phyloP scores from a whole-genome alignment of 1,140 invertebrate species.

The Drosophila navojoa region DNA sequence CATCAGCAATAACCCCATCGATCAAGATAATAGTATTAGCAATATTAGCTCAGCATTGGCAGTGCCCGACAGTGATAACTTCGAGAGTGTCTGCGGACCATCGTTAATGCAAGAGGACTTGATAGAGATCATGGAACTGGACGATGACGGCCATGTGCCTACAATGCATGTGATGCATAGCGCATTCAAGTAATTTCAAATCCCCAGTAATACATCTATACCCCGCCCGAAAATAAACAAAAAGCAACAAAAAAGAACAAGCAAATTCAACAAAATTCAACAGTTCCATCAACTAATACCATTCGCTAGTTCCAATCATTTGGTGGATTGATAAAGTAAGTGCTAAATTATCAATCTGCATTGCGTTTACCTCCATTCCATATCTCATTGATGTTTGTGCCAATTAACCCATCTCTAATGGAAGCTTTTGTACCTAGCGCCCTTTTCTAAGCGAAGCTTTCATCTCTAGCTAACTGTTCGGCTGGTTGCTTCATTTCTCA shows the following conservation, averaged over 20 bases:
- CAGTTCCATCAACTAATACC: background rate
- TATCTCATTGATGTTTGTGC: background rate
- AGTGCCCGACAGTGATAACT: constrained; percentile 1
- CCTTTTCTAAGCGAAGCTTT: no score
- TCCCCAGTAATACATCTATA: no score
- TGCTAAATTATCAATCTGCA: background rate
- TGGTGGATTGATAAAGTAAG: background rate
- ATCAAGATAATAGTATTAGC: no score
- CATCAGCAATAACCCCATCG: background rate
- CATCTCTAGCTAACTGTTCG: no score
- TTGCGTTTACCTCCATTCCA: no score
- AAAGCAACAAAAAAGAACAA: background rate
- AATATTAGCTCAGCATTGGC: background rate
- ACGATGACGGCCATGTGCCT: background rate
- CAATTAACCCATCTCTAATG: background rate
- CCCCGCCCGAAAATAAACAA: no score
- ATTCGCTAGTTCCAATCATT: background rate
- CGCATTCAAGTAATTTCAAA: background rate
- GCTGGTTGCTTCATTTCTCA: no score
- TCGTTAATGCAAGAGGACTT: constrained; percentile 39
- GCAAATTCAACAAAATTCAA: background rate
- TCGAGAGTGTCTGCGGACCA: constrained; percentile 11
- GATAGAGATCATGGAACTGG: constrained; percentile 23
- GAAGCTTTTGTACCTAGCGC: background rate
- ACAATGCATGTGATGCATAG: background rate